A percentile compares a stretch with the other conserved stretches of the same genome.
These are phyloP conservation scores for Electrona antarctica DNA, from an alignment of 2,113 vertebrate species.

Conservation along the genomic window DNA sequence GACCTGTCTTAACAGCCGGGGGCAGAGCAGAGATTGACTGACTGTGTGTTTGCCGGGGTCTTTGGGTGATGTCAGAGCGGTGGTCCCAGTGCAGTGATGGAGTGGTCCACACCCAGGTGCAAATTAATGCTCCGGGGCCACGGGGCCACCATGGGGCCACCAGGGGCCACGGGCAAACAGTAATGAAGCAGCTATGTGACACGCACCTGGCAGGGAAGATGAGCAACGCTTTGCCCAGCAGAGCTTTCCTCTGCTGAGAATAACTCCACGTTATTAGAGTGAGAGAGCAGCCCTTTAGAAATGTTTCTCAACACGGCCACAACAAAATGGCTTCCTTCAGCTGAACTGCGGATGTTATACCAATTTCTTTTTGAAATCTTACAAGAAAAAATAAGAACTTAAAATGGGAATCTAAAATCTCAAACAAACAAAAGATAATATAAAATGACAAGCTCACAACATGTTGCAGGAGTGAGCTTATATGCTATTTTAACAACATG, in stretches of 20 bases:
- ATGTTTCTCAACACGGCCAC: too few relatives aligned
- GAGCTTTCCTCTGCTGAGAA: constrained; percentile 33
- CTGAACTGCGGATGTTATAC: too few relatives aligned
- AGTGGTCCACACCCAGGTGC: constrained; percentile 76
- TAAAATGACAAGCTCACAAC: too few relatives aligned
- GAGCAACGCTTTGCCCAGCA: constrained; percentile 22
- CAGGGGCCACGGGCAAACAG: constrained; percentile 74
- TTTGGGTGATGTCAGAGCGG: constrained; percentile 47
- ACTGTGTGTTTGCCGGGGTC: background rate
- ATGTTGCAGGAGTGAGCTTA: too few relatives aligned
- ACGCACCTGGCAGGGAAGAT: constrained; percentile 61
- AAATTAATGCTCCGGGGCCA: constrained; percentile 76
- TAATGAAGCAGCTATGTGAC: constrained; percentile 75
- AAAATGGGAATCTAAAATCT: too few relatives aligned
- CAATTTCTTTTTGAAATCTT: too few relatives aligned
- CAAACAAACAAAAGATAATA: too few relatives aligned
- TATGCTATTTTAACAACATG: too few relatives aligned
- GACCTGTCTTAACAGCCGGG: too few relatives aligned
- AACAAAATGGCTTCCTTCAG: too few relatives aligned
- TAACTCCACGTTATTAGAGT: background rate
- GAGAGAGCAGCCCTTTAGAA: background rate
- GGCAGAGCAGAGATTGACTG: background rate
- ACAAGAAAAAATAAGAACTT: too few relatives aligned
- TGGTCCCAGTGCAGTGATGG: constrained; percentile 65
- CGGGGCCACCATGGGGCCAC: constrained; percentile 43